Conservation (phyloP, 2,113 vertebrate genomes). For the Erinaceus europaeus region DNA sequence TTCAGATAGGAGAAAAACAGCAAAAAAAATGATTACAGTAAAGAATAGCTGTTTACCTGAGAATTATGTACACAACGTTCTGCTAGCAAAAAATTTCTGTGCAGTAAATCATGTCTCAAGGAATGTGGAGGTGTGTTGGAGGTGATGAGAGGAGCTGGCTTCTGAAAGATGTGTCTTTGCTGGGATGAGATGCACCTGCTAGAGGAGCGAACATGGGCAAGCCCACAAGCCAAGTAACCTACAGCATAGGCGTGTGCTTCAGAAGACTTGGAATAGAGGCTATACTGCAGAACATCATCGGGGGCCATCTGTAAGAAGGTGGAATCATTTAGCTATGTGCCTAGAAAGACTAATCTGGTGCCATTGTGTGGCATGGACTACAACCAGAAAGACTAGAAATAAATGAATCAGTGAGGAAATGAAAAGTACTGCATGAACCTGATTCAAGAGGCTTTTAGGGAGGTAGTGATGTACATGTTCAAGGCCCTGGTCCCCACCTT, state of each 20-base stretch:
- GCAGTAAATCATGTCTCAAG: background rate
- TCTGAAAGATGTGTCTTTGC: background rate
- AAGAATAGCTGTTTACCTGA: background rate
- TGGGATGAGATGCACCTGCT: background rate
- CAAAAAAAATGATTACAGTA: background rate
- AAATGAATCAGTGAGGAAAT: background rate
- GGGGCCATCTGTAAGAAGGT: background rate
- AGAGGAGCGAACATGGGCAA: background rate
- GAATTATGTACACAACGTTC: background rate
- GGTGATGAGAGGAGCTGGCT: background rate
- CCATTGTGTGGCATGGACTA: background rate
- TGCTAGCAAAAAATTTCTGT: background rate
- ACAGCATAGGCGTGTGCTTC: background rate
- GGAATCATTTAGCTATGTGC: background rate
- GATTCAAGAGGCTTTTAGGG: background rate
- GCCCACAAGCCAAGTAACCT: background rate
- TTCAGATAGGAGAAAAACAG: background rate
- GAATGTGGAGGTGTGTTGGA: background rate
- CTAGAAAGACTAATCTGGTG: background rate
- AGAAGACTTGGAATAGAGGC: background rate
- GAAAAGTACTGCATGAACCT: background rate
- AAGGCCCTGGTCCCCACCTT: too few species aligned
- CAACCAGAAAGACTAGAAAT: background rate
- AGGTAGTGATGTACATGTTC: background rate
- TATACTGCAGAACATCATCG: background rate